These are phyloP conservation scores for Bombyx huttoni DNA, from an alignment of 2,888 invertebrate species.

Conservation along the genomic window DNA sequence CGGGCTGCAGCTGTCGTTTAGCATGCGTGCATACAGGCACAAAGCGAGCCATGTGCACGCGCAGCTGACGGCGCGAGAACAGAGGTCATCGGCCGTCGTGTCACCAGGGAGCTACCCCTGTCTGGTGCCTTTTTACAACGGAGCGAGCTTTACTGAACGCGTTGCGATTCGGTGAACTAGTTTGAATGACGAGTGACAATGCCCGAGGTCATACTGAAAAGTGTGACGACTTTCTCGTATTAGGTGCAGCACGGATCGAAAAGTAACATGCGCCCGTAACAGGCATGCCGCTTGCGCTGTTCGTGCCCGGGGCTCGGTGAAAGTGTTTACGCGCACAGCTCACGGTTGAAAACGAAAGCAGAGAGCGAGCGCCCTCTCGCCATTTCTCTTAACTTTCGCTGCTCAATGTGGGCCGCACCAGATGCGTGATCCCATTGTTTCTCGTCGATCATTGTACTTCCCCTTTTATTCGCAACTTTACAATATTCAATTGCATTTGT, in stretches of 20 bases:
- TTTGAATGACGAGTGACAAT: conserved; percentile 61
- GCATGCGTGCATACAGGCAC: conserved; percentile 39
- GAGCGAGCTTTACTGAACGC: conserved; percentile 25
- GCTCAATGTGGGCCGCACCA: conserved; percentile 60
- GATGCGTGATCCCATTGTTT: conserved; percentile 61
- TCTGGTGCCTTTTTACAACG: conserved; percentile 30
- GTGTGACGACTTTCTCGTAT: conserved; percentile 72
- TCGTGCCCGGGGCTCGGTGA: conserved; percentile 55
- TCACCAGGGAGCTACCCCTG: conserved; percentile 31
- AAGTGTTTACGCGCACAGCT: conserved; percentile 60
- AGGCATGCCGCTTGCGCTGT: conserved; percentile 47
- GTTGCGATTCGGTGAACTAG: conserved; percentile 55
- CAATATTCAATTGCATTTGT: neutral
- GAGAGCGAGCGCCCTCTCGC: conserved; percentile 70
- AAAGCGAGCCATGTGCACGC: conserved; percentile 51
- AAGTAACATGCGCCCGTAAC: conserved; percentile 49
- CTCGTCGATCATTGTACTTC: conserved; percentile 14
- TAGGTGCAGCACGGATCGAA: conserved; percentile 37
- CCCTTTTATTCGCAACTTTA: neutral
- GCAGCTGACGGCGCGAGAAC: conserved; percentile 65
- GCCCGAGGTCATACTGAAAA: conserved; percentile 68
- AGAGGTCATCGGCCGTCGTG: conserved; percentile 62
- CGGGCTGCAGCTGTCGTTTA: conserved; percentile 55
- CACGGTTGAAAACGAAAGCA: conserved; percentile 69
- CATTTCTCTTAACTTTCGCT: conserved; percentile 72